Conservation (phyloP, 1,140 invertebrate genomes). For the Drosophila mayri region DNA sequence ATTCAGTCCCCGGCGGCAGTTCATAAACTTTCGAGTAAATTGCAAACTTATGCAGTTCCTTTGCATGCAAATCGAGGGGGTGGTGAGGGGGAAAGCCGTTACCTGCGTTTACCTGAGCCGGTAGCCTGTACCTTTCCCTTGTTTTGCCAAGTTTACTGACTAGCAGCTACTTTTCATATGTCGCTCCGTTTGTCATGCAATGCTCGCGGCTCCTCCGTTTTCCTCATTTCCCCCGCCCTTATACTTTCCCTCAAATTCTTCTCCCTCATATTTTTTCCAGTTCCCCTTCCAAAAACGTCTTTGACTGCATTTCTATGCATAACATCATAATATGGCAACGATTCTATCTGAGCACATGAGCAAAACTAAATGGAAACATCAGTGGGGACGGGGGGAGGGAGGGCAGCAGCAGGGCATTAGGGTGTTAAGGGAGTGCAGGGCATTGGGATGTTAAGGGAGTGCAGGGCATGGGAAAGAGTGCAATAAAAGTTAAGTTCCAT, state of each 20-base stretch:
- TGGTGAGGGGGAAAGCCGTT: background rate
- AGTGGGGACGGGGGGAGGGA: no score
- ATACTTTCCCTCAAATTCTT: background rate
- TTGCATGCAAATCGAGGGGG: conserved; percentile 50
- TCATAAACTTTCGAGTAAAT: conserved; percentile 63
- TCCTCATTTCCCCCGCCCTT: background rate
- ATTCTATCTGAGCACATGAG: conserved; percentile 56
- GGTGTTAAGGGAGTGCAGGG: background rate
- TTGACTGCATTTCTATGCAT: conserved; percentile 54
- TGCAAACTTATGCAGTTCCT: conserved; percentile 62
- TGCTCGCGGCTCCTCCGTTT: conserved; percentile 31
- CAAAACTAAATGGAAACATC: conserved; percentile 62
- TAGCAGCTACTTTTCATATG: conserved; percentile 53
- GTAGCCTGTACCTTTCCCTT: conserved; percentile 2
- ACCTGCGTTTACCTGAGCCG: conserved; percentile 13
- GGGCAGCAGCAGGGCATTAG: background rate
- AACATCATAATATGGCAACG: conserved; percentile 58
- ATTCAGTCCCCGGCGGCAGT: conserved; percentile 30
- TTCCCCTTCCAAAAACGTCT: background rate
- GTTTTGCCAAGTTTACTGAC: conserved; percentile 41
- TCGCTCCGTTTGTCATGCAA: conserved; percentile 53
- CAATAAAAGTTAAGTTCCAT: conserved; percentile 65
- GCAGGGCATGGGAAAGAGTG: background rate
- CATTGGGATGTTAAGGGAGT: background rate
- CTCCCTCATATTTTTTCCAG: background rate